Percentiles rank a stretch among this genome's conserved stretches.
phyloP scores from a whole-genome alignment of 2,888 invertebrate species.

The Melolontha melolontha region DNA sequence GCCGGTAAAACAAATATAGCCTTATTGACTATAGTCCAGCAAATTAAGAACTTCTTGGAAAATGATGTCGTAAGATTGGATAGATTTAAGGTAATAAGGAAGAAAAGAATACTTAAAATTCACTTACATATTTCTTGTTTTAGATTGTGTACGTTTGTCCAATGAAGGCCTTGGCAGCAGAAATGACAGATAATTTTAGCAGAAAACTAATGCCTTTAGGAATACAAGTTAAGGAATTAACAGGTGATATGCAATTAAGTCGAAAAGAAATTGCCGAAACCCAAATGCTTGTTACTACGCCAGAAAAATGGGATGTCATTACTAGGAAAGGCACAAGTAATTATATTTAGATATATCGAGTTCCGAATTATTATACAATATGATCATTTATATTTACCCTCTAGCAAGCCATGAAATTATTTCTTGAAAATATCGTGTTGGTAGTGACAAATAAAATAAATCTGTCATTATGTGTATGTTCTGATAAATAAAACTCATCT shows the following conservation, averaged over 20 bases:
- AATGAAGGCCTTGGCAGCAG: constrained; percentile 99
- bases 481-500: no score
- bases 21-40: constrained; percentile 90
- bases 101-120: not conserved
- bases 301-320: constrained; percentile 99
- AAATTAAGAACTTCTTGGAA: constrained; percentile 87
- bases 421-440: no score
- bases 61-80: constrained; percentile 87
- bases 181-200: constrained; percentile 96
- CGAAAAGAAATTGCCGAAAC: constrained; percentile 95
- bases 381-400: no score
- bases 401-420: no score
- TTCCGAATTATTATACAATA: not conserved
- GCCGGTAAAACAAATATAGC: constrained; percentile 99
- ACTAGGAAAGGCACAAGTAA: constrained; percentile 90
- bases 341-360: no score
- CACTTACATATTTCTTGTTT: constrained; percentile 33
- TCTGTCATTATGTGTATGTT: no score
- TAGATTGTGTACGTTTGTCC: constrained; percentile 98
- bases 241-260: constrained; percentile 98
- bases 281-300: constrained; percentile 98
- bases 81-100: constrained; percentile 86
- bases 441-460: no score
- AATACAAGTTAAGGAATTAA: constrained; percentile 89
- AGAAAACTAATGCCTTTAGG: constrained; percentile 82